These are phyloP conservation scores for Pseudomyrmex gracilis DNA, from an alignment of 1,140 invertebrate genomes.

Conservation along the genomic window DNA sequence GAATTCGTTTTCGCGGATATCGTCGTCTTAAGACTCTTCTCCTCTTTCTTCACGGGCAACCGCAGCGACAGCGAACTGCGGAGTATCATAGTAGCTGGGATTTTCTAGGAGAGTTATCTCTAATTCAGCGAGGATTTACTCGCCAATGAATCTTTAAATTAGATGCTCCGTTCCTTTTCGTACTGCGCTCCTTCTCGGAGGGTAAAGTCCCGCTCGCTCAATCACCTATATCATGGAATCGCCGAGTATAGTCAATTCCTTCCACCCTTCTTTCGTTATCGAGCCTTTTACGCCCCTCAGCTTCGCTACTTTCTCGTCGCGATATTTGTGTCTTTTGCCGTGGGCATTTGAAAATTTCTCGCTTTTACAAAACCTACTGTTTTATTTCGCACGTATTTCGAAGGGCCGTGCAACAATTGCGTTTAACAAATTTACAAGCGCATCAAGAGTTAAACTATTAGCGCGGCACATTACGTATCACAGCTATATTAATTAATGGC, in stretches of 20 bases:
- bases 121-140: slow-evolving; percentile 87
- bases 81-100: slow-evolving; percentile 81
- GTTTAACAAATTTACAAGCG: slow-evolving; percentile 5
- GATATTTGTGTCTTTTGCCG: slow-evolving; percentile 50
- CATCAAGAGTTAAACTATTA: slow-evolving; percentile 17
- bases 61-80: slow-evolving; percentile 45
- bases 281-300: slow-evolving; percentile 32
- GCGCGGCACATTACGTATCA: slow-evolving; percentile 10
- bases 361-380: not conserved
- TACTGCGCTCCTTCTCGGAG: slow-evolving; percentile 47
- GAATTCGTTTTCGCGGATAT: slow-evolving; percentile 70
- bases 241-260: slow-evolving; percentile 51
- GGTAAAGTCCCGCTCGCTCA: slow-evolving; percentile 68
- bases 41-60: slow-evolving; percentile 51
- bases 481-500: slow-evolving; percentile 63
- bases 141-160: slow-evolving; percentile 87
- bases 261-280: slow-evolving; percentile 58
- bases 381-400: not conserved
- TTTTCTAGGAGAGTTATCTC: slow-evolving; percentile 86
- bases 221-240: slow-evolving; percentile 77
- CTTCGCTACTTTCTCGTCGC: slow-evolving; percentile 9
- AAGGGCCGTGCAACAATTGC: not conserved
- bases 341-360: slow-evolving; percentile 34
- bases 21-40: slow-evolving; percentile 71
- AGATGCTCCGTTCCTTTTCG: slow-evolving; percentile 77